phyloP scores from a whole-genome alignment of 1,140 invertebrate genomes.

The Leptinotarsa defecta region DNA sequence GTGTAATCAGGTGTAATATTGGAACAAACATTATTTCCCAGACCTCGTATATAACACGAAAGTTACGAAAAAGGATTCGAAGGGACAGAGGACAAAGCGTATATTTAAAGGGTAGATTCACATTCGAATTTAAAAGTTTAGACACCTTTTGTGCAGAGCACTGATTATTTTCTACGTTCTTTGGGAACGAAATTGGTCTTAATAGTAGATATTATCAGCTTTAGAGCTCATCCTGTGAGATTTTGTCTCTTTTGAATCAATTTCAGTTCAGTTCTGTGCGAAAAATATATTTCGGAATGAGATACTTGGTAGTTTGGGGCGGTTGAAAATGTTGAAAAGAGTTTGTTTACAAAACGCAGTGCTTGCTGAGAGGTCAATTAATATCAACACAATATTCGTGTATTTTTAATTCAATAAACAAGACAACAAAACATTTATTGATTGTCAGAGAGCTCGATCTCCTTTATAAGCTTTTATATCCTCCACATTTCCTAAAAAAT shows the following conservation, averaged over 20 bases:
- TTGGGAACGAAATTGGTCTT: conserved; percentile 33
- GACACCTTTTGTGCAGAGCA: conserved; percentile 30
- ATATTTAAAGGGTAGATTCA: conserved; percentile 21
- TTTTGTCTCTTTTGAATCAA: conserved; percentile 3
- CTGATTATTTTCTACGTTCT: conserved; percentile 31
- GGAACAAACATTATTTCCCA: no score
- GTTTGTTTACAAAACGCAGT: no score
- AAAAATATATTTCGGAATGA: background rate
- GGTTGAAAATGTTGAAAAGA: no score
- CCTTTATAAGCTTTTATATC: no score
- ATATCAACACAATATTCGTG: no score
- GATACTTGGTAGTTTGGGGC: no score
- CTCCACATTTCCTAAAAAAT: no score
- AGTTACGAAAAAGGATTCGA: background rate
- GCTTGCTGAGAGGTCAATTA: no score
- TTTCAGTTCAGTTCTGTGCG: background rate
- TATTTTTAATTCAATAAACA: no score
- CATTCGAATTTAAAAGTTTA: conserved; percentile 32
- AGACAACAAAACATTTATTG: no score
- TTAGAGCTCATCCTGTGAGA: background rate
- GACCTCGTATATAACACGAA: conserved; percentile 2
- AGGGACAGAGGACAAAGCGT: conserved; percentile 7
- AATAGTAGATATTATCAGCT: conserved; percentile 35
- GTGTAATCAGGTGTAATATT: no score
- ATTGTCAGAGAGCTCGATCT: no score